Base-by-base conservation (phyloP, 1,140 invertebrate species). In the Orius laevigatus region DNA sequence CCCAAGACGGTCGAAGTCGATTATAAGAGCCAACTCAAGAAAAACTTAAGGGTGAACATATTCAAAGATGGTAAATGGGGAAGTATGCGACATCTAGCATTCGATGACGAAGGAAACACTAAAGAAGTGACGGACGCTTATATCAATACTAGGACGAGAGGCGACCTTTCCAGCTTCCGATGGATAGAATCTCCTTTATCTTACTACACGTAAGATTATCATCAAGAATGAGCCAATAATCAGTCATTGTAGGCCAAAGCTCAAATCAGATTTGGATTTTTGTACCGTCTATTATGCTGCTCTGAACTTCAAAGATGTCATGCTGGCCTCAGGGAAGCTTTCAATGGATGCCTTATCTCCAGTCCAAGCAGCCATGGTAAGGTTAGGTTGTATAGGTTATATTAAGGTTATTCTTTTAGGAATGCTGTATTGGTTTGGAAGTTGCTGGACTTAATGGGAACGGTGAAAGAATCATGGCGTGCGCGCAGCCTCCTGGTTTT, bases 281-380 rank as follows among this genome's bases (percentile, higher is more conserved):
- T 96, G 90, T 64, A 72, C 69, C 51, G 90, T 97, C 5, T 85
- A 92, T 61, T 96, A 91, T 66, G 81, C 92, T 4, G 82, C 93
- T 16, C 72, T 98, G 3, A 97, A 98, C 66, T 97, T 97, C 79
- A 76, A 92, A 50, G 93, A 98, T 63, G 81, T 98, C 34, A 98
- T 98, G 93, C 68, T 97, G 54, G 91, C 92, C 2, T 90, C 87
- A 18, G 93, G 93, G 51, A 94, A 95, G 67, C 70, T 98, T 32
- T 84, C 90, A 20, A 88, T 89, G 16, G 92, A 97, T 70, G 87
- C 92, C 33, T 71, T 97, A 35, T 92, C 93, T 36, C 86, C 86
- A 53, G 75, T 86, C 60, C 65, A 85, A 35, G 80, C 81, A n/a
- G 75, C 75, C 49, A 60, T 61, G 52, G 59, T 60, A 12, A 40